Percentiles rank a stretch among this genome's conserved stretches.
Evolutionary conservation across 2,888 invertebrate species (phyloP).

Genomic region (Euproctis similis): DNA sequence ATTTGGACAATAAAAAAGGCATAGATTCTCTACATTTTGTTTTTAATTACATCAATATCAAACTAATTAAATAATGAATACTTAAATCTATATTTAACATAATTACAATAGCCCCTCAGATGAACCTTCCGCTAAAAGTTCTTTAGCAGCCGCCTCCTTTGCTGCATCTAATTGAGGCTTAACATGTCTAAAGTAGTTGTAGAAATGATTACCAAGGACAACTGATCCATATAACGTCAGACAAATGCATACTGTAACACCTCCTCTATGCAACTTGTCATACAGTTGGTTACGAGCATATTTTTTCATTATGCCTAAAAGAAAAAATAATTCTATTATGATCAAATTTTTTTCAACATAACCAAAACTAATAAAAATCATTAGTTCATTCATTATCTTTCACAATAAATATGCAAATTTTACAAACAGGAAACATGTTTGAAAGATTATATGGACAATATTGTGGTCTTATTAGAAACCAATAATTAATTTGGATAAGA

Average conservation of each 20-base stretch:
- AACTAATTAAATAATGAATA: conserved; percentile 22
- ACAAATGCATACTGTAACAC: conserved; percentile 62
- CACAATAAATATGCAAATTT: too few species aligned
- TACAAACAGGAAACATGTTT: too few species aligned
- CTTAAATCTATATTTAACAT: conserved; percentile 21
- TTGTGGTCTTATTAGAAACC: too few species aligned
- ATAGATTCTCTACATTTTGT: conserved; percentile 28
- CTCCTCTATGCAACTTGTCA: conserved; percentile 66
- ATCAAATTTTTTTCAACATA: too few species aligned
- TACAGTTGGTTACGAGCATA: conserved; percentile 51
- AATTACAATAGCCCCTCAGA: conserved; percentile 43
- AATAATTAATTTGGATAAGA: too few species aligned
- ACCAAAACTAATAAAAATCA: too few species aligned
- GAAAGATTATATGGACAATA: too few species aligned
- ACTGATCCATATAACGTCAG: conserved; percentile 50
- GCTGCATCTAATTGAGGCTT: conserved; percentile 56
- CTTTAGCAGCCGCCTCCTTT: conserved; percentile 50
- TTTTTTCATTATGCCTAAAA: conserved; percentile 57
- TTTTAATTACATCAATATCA: too few species aligned
- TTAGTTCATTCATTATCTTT: too few species aligned
- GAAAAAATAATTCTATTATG: too few species aligned
- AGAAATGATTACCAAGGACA: conserved; percentile 50
- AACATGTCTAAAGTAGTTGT: conserved; percentile 58
- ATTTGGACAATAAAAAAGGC: neutral
- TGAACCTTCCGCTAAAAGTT: conserved; percentile 68